Percentiles rank a stretch among this genome's conserved stretches.
Conservation (phyloP, 2,113 vertebrate species). For the Nipponia nippon region DNA sequence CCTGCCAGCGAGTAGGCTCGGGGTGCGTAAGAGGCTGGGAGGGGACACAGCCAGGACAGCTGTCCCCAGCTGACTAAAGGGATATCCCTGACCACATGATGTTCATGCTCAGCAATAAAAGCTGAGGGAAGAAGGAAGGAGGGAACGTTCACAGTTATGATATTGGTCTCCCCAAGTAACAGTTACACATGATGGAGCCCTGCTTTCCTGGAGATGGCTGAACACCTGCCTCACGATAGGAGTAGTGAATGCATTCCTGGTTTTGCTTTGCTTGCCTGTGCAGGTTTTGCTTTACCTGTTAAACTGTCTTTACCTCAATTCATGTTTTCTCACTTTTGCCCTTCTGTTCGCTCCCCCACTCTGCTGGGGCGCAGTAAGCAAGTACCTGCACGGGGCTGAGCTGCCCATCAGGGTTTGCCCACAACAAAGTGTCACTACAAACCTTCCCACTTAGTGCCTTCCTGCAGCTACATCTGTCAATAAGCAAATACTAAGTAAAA, state of each 20-base stretch:
- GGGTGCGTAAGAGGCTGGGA: not conserved
- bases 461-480: not conserved
- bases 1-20: accelerated
- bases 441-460: not conserved
- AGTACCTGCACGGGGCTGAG: not conserved
- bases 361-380: not conserved
- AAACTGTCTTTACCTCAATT: not conserved
- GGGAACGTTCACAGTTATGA: accelerated
- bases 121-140: not conserved
- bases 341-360: not conserved
- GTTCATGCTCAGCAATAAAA: not conserved
- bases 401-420: not conserved
- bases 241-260: accelerated
- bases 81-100: not conserved
- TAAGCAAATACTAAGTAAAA: not conserved
- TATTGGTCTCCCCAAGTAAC: not conserved
- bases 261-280: not conserved
- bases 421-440: not conserved
- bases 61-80: not conserved
- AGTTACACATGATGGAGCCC: accelerated
- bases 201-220: not conserved
- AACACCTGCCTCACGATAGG: accelerated
- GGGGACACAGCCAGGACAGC: not conserved
- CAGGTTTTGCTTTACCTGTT: not conserved
- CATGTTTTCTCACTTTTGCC: not conserved